These are phyloP conservation scores for Galaxea fascicularis DNA, from an alignment of 92 coral and sea anemone species.

Conservation along the genomic window DNA sequence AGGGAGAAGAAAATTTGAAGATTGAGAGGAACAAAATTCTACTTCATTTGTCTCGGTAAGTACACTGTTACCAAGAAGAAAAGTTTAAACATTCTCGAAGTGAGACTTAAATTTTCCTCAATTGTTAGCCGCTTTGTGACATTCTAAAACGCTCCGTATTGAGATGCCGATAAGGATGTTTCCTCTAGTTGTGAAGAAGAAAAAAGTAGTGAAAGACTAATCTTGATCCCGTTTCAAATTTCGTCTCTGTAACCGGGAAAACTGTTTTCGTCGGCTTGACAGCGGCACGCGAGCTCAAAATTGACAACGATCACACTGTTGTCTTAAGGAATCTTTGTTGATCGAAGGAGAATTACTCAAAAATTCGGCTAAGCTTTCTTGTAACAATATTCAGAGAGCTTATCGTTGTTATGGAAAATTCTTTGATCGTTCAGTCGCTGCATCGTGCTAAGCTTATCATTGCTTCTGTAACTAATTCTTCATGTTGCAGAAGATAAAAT, in stretches of 20 bases:
- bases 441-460: neutral
- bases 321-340: slow-evolving; percentile 20
- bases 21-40: neutral
- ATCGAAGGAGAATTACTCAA: neutral
- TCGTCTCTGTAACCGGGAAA: neutral
- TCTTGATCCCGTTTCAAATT: neutral
- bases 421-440: too few relatives aligned
- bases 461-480: neutral
- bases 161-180: neutral
- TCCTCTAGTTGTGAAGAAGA: neutral
- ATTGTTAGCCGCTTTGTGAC: slow-evolving; percentile 19
- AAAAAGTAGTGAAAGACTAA: neutral
- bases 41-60: slow-evolving; percentile 22
- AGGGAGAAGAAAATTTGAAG: neutral
- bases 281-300: slow-evolving; percentile 49
- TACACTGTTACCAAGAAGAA: neutral
- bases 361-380: slow-evolving; percentile 1
- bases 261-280: neutral
- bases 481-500: slow-evolving; percentile 13
- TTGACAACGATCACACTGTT: neutral
- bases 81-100: too few relatives aligned
- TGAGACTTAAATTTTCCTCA: neutral
- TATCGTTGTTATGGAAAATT: neutral
- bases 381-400: neutral
- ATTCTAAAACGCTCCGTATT: slow-evolving; percentile 1